Conservation (phyloP, 2,113 vertebrate species). For the Nothocercus julius region DNA sequence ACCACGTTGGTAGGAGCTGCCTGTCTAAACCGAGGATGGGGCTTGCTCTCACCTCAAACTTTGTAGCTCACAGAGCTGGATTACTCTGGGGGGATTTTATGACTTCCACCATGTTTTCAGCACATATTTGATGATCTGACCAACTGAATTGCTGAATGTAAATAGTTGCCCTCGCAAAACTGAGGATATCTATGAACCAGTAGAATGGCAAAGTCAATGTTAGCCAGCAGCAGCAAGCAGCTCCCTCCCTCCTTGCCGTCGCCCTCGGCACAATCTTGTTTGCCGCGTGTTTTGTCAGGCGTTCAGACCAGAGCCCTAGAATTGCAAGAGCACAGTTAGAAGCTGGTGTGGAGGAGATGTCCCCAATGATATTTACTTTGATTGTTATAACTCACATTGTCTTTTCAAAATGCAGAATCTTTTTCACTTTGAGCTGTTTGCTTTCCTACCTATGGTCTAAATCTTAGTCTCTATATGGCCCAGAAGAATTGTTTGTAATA, state of each 20-base stretch:
- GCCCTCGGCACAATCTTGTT: not conserved
- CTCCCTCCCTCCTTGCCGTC: not conserved
- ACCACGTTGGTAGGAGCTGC: not conserved
- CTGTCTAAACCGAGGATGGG: not conserved
- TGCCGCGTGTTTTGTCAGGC: not conserved
- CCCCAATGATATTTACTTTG: not conserved
- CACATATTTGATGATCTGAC: not conserved
- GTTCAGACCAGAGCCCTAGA: not conserved
- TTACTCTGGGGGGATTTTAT: not conserved
- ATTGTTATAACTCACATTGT: not conserved
- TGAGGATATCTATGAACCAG: not conserved
- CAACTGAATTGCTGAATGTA: not conserved
- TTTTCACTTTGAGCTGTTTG: not conserved
- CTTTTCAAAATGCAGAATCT: not conserved
- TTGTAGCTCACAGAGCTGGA: not conserved
- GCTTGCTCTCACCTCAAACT: not conserved
- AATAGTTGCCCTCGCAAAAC: not conserved
- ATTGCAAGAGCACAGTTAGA: not conserved
- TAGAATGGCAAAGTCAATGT: not conserved
- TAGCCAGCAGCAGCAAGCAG: not conserved
- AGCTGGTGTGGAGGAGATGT: not conserved
- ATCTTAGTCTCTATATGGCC: not conserved
- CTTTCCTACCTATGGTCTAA: not conserved
- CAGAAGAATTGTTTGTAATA: not conserved
- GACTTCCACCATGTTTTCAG: not conserved